These are phyloP conservation scores for Antennarius maculatus DNA, from an alignment of 2,797 vertebrate genomes.

Conservation along the genomic window DNA sequence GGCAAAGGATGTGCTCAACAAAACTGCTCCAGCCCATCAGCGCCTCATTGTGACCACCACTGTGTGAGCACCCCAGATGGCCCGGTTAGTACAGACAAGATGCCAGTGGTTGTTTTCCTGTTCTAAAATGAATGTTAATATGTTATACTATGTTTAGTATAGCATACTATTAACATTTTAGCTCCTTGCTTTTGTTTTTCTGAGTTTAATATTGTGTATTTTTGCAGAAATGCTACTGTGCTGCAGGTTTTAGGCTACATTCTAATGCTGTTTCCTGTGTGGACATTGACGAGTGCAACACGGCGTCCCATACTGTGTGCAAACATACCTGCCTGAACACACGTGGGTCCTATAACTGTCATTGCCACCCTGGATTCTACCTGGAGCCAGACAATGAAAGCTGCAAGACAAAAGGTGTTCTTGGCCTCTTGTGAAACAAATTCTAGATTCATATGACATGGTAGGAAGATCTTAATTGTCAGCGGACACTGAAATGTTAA, in stretches of 20 bases:
- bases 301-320: conserved; percentile 63
- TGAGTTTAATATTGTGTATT: neutral
- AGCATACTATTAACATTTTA: neutral
- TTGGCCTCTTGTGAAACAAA: neutral
- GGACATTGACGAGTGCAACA: conserved; percentile 87
- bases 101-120: neutral
- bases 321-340: conserved; percentile 88
- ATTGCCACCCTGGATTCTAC: conserved; percentile 84
- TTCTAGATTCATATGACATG: neutral
- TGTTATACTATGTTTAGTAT: no score
- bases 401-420: conserved; percentile 87
- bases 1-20: conserved; percentile 73
- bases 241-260: conserved; percentile 76
- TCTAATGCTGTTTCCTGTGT: conserved; percentile 71
- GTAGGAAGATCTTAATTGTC: neutral
- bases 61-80: conserved; percentile 87
- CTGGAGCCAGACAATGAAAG: conserved; percentile 83
- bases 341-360: conserved; percentile 84
- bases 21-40: conserved; percentile 72
- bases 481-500: neutral
- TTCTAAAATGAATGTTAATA: no score
- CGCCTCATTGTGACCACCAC: conserved; percentile 75
- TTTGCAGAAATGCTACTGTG: conserved; percentile 84
- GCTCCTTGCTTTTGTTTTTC: neutral
- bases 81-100: conserved; percentile 78